Percentiles rank a stretch among this genome's conserved stretches.
Evolutionary conservation across 2,888 invertebrate species (phyloP).

Genomic region (Homarus gammarus): DNA sequence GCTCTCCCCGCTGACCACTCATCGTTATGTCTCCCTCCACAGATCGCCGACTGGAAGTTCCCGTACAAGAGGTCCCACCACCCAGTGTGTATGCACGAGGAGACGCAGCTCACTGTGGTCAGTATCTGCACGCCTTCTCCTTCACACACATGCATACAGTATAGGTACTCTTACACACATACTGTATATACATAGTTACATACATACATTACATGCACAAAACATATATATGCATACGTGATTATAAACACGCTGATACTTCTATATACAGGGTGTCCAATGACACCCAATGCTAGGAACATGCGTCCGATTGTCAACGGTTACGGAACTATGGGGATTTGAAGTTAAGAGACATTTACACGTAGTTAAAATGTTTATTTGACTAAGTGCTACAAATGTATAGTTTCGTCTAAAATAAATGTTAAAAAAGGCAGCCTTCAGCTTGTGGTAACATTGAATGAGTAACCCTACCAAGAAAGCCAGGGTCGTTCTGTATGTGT

Average conservation of each 20-base stretch:
- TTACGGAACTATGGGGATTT: too few species aligned
- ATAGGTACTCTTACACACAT: conserved; percentile 3
- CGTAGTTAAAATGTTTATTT: too few species aligned
- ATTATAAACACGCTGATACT: background rate
- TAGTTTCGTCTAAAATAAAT: too few species aligned
- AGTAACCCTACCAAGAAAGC: too few species aligned
- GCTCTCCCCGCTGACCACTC: background rate
- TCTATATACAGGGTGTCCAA: background rate
- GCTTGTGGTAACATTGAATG: too few species aligned
- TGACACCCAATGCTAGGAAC: too few species aligned
- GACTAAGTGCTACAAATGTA: too few species aligned
- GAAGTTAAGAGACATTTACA: too few species aligned
- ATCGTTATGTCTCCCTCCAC: conserved; percentile 62
- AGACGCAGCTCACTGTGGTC: conserved; percentile 44
- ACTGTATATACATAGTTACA: background rate
- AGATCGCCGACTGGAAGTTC: conserved; percentile 93
- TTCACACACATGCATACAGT: background rate
- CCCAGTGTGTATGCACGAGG: conserved; percentile 90
- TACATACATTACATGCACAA: background rate
- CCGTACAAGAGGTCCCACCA: conserved; percentile 92
- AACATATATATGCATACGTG: background rate
- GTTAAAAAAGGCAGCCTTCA: too few species aligned
- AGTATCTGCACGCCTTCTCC: background rate
- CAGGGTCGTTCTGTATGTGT: too few species aligned
- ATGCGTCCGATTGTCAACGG: too few species aligned